Conservation (phyloP, 2,888 invertebrate genomes). For the Colostygia pectinataria region DNA sequence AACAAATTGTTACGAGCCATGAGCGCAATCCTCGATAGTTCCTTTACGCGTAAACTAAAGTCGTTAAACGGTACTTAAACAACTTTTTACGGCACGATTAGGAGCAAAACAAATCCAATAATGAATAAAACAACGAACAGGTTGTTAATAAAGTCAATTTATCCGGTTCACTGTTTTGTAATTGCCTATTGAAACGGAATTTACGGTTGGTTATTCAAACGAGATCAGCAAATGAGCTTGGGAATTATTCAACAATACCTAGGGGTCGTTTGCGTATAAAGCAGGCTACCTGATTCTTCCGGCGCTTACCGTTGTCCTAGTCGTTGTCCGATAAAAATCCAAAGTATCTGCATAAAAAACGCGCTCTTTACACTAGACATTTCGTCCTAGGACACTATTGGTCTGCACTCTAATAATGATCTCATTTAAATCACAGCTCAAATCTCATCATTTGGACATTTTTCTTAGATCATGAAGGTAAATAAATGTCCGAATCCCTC, state of each 20-base stretch:
- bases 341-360: no score
- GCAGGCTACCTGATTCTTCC: not conserved
- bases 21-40: conserved; percentile 29
- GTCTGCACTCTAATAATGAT: no score
- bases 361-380: no score
- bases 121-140: conserved; percentile 45
- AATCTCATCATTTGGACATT: no score
- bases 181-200: conserved; percentile 24
- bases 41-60: conserved; percentile 42
- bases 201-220: conserved; percentile 18
- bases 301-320: no score
- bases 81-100: conserved; percentile 57
- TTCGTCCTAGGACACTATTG: no score
- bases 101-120: conserved; percentile 45
- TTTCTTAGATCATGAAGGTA: no score
- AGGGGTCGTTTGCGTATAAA: not conserved
- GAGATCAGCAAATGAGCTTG: conserved; percentile 15
- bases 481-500: no score
- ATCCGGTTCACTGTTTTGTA: conserved; percentile 37
- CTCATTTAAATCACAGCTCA: no score
- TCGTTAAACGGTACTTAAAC: conserved; percentile 42
- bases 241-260: conserved; percentile 19
- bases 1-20: conserved; percentile 1
- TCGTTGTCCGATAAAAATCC: no score
- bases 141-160: conserved; percentile 41